Base-by-base conservation (phyloP, 2,888 invertebrate genomes). In the Pycnomerus fuliginosus region DNA sequence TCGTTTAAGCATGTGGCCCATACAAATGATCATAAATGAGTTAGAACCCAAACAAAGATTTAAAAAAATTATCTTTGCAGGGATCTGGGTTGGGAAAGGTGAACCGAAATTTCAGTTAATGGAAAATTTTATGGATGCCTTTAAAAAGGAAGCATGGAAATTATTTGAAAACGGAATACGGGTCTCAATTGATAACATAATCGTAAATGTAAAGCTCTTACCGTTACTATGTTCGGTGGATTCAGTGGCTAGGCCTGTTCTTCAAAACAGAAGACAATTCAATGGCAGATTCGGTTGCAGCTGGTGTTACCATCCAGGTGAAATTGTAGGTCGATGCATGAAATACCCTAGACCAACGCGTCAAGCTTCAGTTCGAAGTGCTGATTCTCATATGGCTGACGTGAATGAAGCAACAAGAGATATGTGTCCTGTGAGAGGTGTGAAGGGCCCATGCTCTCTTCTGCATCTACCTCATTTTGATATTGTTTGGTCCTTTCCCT, bases 401-500 rank as follows among this genome's bases (percentile, higher is more conserved):
- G n/a, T n/a, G n/a, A n/a, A n/a, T n/a, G n/a, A n/a, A n/a, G n/a
- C n/a, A n/a, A n/a, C n/a, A n/a, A n/a, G n/a, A n/a, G n/a, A n/a
- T n/a, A n/a, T n/a, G n/a, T n/a, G n/a, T n/a, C n/a, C n/a, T n/a
- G n/a, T n/a, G n/a, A n/a, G n/a, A n/a, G 25, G 25, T 7, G 25
- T 25, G 4, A 25, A 25, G 11, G 25, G 25, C 3, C 25, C 25
- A 25, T 8, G 5, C 11, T 10, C 4, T 4, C 10, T 25, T 3
- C 4, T 25, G 5, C 10, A 10, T 8, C 10, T 25, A 8, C 25
- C 25, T 25, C 25, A 25, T 8, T 25, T 25, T 10, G 25, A 25
- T 12, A 25, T 25, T 10, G 25, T 25, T 25, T 25, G 25, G 25
- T 25, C 25, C 11, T 25, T 25, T 4, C 25, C 25, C 8, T 12